A percentile compares a stretch with the other conserved stretches of the same genome.
These are phyloP conservation scores for Phortica magna DNA, from an alignment of 2,888 invertebrate species.

Conservation along the genomic window DNA sequence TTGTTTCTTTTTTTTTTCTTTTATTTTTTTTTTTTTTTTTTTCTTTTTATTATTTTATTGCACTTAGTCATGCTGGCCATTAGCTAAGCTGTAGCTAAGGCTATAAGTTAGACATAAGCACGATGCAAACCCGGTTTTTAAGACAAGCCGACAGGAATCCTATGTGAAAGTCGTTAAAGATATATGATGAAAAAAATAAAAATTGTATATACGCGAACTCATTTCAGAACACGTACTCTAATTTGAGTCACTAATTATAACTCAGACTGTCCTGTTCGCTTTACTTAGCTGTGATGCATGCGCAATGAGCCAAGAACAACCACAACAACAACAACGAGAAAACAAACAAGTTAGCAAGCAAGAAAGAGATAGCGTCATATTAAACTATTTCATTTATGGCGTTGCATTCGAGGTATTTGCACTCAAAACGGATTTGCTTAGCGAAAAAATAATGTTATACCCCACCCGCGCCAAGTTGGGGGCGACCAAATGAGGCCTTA, in stretches of 20 bases:
- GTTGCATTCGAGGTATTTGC: constrained; percentile 18
- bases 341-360: background rate
- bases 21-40: background rate
- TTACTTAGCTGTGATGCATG: constrained; percentile 61
- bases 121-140: constrained; percentile 14
- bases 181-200: background rate
- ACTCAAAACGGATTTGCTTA: constrained; percentile 59
- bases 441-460: background rate
- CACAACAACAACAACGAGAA: too few relatives aligned
- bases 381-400: constrained; percentile 16
- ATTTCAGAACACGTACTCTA: constrained; percentile 53
- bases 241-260: constrained; percentile 65
- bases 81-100: background rate
- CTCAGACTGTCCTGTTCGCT: constrained; percentile 42
- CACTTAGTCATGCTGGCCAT: constrained; percentile 30
- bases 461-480: constrained; percentile 3
- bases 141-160: constrained; percentile 10
- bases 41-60: background rate
- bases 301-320: constrained; percentile 57
- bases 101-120: background rate
- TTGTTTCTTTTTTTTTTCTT: background rate
- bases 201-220: background rate
- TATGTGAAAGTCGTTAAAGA: constrained; percentile 29
- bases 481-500: constrained; percentile 27
- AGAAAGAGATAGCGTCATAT: background rate